Conservation (phyloP, 2,888 invertebrate species). For the Limnephilus rhombicus region DNA sequence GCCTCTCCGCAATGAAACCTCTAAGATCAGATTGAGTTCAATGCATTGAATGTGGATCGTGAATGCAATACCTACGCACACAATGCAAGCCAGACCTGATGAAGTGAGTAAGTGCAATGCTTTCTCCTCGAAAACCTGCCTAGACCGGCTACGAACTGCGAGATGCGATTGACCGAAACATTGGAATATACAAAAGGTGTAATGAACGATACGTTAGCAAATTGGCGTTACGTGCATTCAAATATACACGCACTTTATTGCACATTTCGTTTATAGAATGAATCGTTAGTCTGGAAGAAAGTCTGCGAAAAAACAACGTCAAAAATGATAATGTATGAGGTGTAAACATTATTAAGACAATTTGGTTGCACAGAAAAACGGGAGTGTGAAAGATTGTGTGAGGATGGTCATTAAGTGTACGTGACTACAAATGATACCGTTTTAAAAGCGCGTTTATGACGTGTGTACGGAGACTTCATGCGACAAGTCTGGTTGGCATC, state of each 20-base stretch:
- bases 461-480: background rate
- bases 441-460: background rate
- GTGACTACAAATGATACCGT: background rate
- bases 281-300: background rate
- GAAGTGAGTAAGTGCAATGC: background rate
- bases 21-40: background rate
- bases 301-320: background rate
- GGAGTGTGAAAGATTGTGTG: background rate
- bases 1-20: background rate
- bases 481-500: background rate
- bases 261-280: background rate
- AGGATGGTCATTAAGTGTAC: background rate
- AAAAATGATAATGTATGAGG: background rate
- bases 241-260: background rate
- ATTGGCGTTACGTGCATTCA: background rate
- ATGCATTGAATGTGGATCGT: background rate
- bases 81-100: background rate
- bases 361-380: no score
- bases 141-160: constrained; percentile 6
- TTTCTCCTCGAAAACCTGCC: constrained; percentile 28
- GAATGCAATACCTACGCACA: background rate
- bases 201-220: background rate
- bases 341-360: background rate
- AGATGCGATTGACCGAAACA: constrained; percentile 37
- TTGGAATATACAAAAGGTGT: constrained; percentile 22